Base-by-base conservation (phyloP, 2,797 vertebrate species). In the Glossophaga mutica region DNA sequence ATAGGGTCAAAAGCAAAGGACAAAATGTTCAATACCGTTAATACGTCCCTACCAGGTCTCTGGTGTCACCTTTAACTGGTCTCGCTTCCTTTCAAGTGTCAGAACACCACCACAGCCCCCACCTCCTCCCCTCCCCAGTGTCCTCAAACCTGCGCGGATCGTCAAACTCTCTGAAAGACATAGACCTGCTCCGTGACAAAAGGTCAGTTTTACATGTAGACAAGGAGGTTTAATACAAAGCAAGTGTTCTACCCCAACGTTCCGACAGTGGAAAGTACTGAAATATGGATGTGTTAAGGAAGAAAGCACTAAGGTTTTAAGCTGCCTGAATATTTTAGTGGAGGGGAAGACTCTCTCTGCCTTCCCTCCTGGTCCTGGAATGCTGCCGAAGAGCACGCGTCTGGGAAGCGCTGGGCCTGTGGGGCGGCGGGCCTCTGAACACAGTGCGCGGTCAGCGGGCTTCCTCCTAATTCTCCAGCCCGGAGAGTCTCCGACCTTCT, bases 281-380 rank as follows among this genome's bases (percentile, higher is more conserved):
- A 97, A 98, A 90, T 94, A 93, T 96, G 94, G 98, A 98, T 96
- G 97, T 87, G 90, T 98, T 98, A 98, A 98, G 96, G 98, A 98
- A 98, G 87, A 98, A 98, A 98, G 98, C 98, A 98, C 98, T 98
- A 98, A 97, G 97, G 97, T 98, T 98, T 98, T 97, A 98, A 98
- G 98, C 98, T 99, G 98, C 98, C 98, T 98, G 98, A 87, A 96
- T 97, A 95, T 98, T 96, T 97, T 96, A 96, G 94, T 86, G 97
- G 97, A 97, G 98, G 96, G 98, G 96, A 96, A 96, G 96, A 94
- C 48, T 83, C 59, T 78, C 86, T 78, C 92, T 83, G 95, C 90
- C 91, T 91, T 98, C 97, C 97, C 96, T 97, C 65, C 94, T 62
- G 96, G 62, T 95, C 97, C 98, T 98, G 98, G 98, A 98, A 98